Base-by-base conservation (phyloP, 2,113 vertebrate genomes). In the Platysteira castanea region DNA sequence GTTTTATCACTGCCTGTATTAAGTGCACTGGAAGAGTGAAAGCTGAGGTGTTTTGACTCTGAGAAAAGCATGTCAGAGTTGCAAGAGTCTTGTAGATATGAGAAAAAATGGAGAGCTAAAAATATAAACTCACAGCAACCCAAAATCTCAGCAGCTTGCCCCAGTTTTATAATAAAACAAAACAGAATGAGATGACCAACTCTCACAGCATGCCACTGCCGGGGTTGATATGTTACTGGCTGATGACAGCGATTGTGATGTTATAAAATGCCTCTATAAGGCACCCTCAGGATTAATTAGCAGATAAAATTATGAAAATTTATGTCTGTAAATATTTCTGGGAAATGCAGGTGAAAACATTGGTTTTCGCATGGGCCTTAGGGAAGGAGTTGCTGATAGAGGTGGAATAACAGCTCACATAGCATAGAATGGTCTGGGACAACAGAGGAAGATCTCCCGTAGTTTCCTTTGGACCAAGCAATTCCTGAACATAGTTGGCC, bases 221-320 rank as follows among this genome's bases (percentile, higher is more conserved):
- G 0, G 39, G 70, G 13, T 44, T 53, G n/a, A 22, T 61, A n/a
- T 1, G 0, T 56, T 13, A 22, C 46, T 84, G 52, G 22, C n/a
- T 78, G 68, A 56, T 49, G 49, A 52, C 6, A 52, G 31, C 37
- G 15, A 70, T 63, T 26, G 31, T 68, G 33, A 35, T 71, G 20
- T 49, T 71, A 28, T 71, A 57, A 42, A 53, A 44, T 30, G 22
- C 10, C 26, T 27, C 19, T 64, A 7, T 15, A 49, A 50, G 23
- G 14, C 24, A 46, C 9, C 5, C 8, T 2, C 15, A n/a, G 63
- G 57, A 42, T 77, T 30, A 74, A 65, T 67, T 67, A 77, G 3
- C 8, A 13, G 23, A n/a, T 31, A 9, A 75, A 88, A 83, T 65
- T 13, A 61, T 8, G 2, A 13, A 61, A 71, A 73, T 37, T 76